Evolutionary conservation across 2,113 vertebrate species (phyloP), one percentile per base, ranked within the genome.

Genomic region (Myrmecophaga tridactyla): DNA sequence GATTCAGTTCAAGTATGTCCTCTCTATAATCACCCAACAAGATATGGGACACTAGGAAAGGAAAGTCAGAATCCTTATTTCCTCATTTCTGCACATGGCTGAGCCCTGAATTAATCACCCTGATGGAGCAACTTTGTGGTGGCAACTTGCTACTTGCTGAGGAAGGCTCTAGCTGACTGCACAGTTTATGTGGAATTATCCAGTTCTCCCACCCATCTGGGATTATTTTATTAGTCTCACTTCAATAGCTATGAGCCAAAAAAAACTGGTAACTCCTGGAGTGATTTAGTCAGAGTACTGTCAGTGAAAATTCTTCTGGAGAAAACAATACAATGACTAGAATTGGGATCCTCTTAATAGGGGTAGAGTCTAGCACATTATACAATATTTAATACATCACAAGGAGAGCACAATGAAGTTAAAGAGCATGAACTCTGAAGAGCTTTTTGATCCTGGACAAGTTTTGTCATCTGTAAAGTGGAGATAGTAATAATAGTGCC

Each of bases 161-260:
- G 13, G 31, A 70, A 80, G 48, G 21, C 83, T 83, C 11, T 46
- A 39, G 60, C 76, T 92, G 73, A 75, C 56, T 31, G 41, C 65
- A 70, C 43, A 85, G 58, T 84, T 80, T 56, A 36, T 70, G 56
- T 80, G 89, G 51, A 89, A 82, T 75, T 91, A 94, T 93, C 62
- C 76, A 43, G 18, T 70, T 83, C 36, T 86, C 73, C 51, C 81
- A 67, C 78, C 78, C 69, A 80, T 63, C 34, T 86, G 69, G 78
- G 58, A 89, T 94, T 69, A 67, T 94, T 36, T 85, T 81, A 80
- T 51, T 80, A 69, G 78, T 1, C 48, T 85, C 11, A 6, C 53
- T 84, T 67, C 76, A 62, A 36, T 51, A 72, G 72, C 21, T 39
- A 0, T 25, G 36, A 69, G 15, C 53, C 90, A 95, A 95, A 10